Base-by-base conservation (phyloP, 2,113 vertebrate species). In the Podocnemis expansa region DNA sequence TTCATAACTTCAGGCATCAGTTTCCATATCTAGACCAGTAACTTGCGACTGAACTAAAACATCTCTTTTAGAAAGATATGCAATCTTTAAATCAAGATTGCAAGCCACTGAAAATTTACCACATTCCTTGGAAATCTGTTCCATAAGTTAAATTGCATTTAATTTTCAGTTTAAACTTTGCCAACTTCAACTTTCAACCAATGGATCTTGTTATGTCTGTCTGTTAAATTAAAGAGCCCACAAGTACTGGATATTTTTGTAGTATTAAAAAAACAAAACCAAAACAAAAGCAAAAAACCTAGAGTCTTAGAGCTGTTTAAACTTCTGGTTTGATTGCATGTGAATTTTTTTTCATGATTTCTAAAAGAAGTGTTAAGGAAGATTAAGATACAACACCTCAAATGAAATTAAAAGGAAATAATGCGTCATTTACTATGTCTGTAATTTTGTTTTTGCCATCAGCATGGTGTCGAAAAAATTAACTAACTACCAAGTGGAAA, bases 401-500 rank as follows among this genome's bases (percentile, higher is more conserved):
- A 67, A 17, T 49, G 54, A 94, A 90, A 89, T 38, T 2, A 86
- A 82, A 60, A 63, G 17, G 58, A 34, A 63, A 29, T 6, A 34
- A 60, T 6, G 29, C 34, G 58, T 34, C 31, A 63, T 13, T 31
- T 9, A 34, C 76, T 84, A 0, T 49, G 70, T 79, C 90, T 67
- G 21, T 83, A 75, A 34, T 7, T 47, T 2, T 2, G 2, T 38
- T n/a, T 56, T n/a, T 8, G 1, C 83, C 90, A 94, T 91, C 92
- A 93, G 89, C 92, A 52, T 93, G 81, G 82, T 80, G 60, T 55
- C 94, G n/a, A 41, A 10, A 17, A 82, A 63, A 96, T 93, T 49
- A 97, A 97, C 92, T 87, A 96, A n/a, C n/a, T n/a, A n/a, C 54
- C 83, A 78, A 91, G 38, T 38, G 2, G 91, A 91, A 93, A 94